phyloP scores from a whole-genome alignment of 2,797 vertebrate species.

The Rhincodon typus region DNA sequence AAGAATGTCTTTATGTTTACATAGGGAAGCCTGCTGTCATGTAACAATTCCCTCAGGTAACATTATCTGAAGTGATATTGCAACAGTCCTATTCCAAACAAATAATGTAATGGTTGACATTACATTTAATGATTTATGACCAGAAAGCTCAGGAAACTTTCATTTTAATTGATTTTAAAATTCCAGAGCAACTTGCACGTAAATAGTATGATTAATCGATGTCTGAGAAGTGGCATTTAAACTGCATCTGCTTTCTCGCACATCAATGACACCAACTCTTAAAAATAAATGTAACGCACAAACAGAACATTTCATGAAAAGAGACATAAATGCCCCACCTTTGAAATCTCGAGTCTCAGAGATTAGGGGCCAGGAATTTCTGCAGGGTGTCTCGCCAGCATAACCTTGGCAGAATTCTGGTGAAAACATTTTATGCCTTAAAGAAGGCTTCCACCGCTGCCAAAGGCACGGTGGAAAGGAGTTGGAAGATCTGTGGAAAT shows the following conservation, averaged over 20 bases:
- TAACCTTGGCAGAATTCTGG: too few relatives aligned
- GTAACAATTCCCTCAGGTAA: conserved; percentile 13
- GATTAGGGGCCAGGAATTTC: not conserved
- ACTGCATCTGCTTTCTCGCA: not conserved
- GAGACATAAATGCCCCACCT: not conserved
- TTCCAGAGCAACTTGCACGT: not conserved
- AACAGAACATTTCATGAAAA: not conserved
- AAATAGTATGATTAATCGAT: not conserved
- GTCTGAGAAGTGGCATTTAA: not conserved
- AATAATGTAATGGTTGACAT: conserved; percentile 3
- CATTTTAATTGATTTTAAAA: not conserved
- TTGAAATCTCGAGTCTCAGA: not conserved
- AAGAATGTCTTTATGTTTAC: not conserved
- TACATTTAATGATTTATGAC: not conserved
- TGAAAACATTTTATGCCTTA: not conserved
- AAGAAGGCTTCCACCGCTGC: not conserved
- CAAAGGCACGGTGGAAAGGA: not conserved
- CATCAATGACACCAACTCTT: not conserved
- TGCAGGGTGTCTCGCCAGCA: not conserved
- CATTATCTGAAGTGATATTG: conserved; percentile 20
- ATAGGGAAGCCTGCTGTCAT: not conserved
- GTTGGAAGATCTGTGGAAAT: not conserved
- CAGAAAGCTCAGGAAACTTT: not conserved
- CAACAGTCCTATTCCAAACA: not conserved
- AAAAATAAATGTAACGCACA: not conserved